A percentile compares a stretch with the other conserved stretches of the same genome.
phyloP scores from a whole-genome alignment of 2,797 vertebrate genomes.

The Meda fulgida region DNA sequence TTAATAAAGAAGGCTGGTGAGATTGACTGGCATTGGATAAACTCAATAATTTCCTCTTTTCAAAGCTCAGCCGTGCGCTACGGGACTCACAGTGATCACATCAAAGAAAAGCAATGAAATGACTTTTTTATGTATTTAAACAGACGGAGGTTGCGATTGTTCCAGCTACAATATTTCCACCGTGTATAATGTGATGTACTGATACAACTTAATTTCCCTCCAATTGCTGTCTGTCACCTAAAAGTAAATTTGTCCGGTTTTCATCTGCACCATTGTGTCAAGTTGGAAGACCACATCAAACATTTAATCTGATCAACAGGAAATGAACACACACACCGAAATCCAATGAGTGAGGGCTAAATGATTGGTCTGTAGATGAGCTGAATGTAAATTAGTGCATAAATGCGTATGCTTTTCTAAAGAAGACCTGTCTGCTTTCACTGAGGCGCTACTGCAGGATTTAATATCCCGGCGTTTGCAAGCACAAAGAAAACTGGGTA shows the following conservation, averaged over 20 bases:
- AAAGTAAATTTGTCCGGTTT: slow-evolving; percentile 93
- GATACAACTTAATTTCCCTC: slow-evolving; percentile 95
- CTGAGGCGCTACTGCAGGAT: slow-evolving; percentile 11
- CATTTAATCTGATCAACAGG: slow-evolving; percentile 92
- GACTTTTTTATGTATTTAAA: slow-evolving; percentile 89
- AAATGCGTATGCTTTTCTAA: slow-evolving; percentile 48
- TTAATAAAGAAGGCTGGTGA: slow-evolving; percentile 91
- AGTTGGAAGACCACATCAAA: slow-evolving; percentile 84
- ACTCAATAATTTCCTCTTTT: slow-evolving; percentile 96
- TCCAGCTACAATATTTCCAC: slow-evolving; percentile 95
- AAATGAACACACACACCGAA: slow-evolving; percentile 82
- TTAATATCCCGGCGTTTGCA: slow-evolving; percentile 26
- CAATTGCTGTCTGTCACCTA: slow-evolving; percentile 94
- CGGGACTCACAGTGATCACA: slow-evolving; percentile 98
- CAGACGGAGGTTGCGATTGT: slow-evolving; percentile 95
- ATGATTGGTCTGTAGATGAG: slow-evolving; percentile 75
- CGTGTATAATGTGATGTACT: slow-evolving; percentile 87
- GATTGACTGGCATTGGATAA: slow-evolving; percentile 94
- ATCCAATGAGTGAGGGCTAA: slow-evolving; percentile 79
- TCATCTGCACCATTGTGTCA: slow-evolving; percentile 90
- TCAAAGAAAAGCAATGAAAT: slow-evolving; percentile 95
- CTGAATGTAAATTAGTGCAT: slow-evolving; percentile 78
- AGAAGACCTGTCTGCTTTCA: slow-evolving; percentile 26
- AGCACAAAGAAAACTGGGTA: slow-evolving; percentile 31
- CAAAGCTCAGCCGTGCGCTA: slow-evolving; percentile 79